Evolutionary conservation across 2,113 vertebrate genomes (phyloP), one percentile per base, ranked within the genome.

Genomic region (Andinoacara biseriatus): DNA sequence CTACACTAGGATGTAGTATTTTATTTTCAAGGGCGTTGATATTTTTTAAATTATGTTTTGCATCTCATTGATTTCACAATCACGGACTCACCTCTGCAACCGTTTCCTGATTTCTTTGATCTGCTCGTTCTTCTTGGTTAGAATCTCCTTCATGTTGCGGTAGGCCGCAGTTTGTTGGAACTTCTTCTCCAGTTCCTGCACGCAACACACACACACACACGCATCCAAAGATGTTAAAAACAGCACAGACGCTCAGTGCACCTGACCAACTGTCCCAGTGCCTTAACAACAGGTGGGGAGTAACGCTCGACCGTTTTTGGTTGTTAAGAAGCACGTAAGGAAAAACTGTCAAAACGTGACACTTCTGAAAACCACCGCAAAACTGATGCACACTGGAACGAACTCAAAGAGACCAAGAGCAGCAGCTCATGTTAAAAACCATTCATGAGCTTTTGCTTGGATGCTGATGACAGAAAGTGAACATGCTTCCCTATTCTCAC

Each of bases 131-230:
- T 99, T 99, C 94, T 97, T 99, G 43, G 94, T 96, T 3, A 99
- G 96, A 75, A 99, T 99, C 90, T 99, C 98, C 84, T 99, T 99
- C 98, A 99, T 98, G 93, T 97, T 99, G 80, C 97, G 97, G 80
- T 98, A 99, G 1, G 97, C 98, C 60, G 97, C 95, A 3, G 98
- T 99, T 93, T 99, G 97, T 87, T 99, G 98, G 87, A 99, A 99
- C 89, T 99, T 99, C 91, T 97, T 99, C 38, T 99, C 98, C 74
- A 99, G 78, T 67, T 99, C 98, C 98, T 99, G 81, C 9, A 58
- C 3, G 54, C 2, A 72, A 56, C 31, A 58, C 26, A 60, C 26
- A 75, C 3, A 26, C 26, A 13, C 31, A 31, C 1, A 5, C 4
- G 38, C 9, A 33, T 14, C 43, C n/a, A 77, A 58, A 40, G 0